Percentiles rank a stretch among this genome's conserved stretches.
These are phyloP conservation scores for Strigamia transsilvanica DNA, from an alignment of 2,888 invertebrate genomes.

Conservation along the genomic window DNA sequence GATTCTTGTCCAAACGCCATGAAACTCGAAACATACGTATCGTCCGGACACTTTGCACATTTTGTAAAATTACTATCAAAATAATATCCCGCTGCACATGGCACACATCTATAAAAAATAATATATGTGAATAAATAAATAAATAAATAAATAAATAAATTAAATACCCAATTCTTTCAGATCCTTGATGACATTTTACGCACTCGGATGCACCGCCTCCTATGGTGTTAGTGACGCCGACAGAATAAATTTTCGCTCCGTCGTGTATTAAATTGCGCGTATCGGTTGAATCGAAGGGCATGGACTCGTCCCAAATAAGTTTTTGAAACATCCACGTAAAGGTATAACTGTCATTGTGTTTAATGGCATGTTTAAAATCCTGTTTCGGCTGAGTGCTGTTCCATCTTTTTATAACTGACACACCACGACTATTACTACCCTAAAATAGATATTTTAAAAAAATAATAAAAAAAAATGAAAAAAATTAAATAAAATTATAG, in stretches of 20 bases:
- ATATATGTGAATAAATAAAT: slow-evolving; percentile 28
- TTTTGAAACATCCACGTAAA: slow-evolving; percentile 68
- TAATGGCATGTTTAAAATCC: slow-evolving; percentile 63
- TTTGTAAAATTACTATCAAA: slow-evolving; percentile 63
- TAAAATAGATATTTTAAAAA: slow-evolving; percentile 57
- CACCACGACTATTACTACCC: slow-evolving; percentile 63
- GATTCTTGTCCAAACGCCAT: slow-evolving; percentile 63
- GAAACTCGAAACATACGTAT: slow-evolving; percentile 63
- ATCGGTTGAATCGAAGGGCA: slow-evolving; percentile 43
- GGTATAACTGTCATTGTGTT: slow-evolving; percentile 64
- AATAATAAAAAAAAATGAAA: no score
- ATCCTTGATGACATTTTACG: slow-evolving; percentile 66
- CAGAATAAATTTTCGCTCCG: slow-evolving; percentile 67
- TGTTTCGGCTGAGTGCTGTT: slow-evolving; percentile 62
- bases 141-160: not conserved
- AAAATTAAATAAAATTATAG: not conserved
- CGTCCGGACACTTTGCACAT: slow-evolving; percentile 66
- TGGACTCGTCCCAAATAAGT: slow-evolving; percentile 56
- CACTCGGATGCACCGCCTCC: slow-evolving; percentile 69
- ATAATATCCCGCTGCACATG: slow-evolving; percentile 68
- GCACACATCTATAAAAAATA: slow-evolving; percentile 65
- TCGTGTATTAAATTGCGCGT: slow-evolving; percentile 60
- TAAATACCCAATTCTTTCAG: slow-evolving; percentile 61
- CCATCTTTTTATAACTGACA: slow-evolving; percentile 65
- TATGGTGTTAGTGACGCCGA: slow-evolving; percentile 69